phyloP scores from a whole-genome alignment of 2,888 invertebrate species.

The Meandrusa payeni region DNA sequence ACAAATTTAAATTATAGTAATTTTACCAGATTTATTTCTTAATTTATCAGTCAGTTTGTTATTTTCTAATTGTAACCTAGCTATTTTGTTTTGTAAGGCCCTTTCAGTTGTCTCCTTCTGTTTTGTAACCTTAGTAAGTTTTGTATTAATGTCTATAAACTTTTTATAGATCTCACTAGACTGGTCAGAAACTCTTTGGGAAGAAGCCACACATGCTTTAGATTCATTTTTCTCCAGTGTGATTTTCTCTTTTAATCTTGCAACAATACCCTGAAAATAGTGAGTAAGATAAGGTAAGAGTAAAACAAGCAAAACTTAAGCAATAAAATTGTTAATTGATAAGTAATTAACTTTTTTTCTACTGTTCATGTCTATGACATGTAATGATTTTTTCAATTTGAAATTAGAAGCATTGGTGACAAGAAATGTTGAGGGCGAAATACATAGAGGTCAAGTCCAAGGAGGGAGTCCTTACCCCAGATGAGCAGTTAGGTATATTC shows the following conservation, averaged over 20 bases:
- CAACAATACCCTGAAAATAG: constrained; percentile 45
- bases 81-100: constrained; percentile 56
- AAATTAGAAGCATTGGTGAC: too few relatives aligned
- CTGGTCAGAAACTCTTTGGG: constrained; percentile 62
- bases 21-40: constrained; percentile 55
- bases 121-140: constrained; percentile 54
- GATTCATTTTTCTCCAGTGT: constrained; percentile 62
- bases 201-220: constrained; percentile 66
- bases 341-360: too few relatives aligned
- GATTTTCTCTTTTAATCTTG: constrained; percentile 53
- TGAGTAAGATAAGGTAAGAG: too few relatives aligned
- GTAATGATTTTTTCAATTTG: too few relatives aligned
- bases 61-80: constrained; percentile 59
- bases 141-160: constrained; percentile 49
- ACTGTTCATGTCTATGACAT: too few relatives aligned
- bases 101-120: constrained; percentile 63
- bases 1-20: too few relatives aligned
- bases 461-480: too few relatives aligned
- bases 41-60: constrained; percentile 60
- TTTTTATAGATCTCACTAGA: constrained; percentile 57
- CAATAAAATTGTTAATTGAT: too few relatives aligned
- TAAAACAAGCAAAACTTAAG: too few relatives aligned
- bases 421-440: too few relatives aligned
- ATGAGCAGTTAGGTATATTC: too few relatives aligned
- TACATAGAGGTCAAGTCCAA: too few relatives aligned